Percentiles rank a stretch among this genome's conserved stretches.
Evolutionary conservation across 2,113 vertebrate species (phyloP).

Genomic region (Pedionomus torquatus): DNA sequence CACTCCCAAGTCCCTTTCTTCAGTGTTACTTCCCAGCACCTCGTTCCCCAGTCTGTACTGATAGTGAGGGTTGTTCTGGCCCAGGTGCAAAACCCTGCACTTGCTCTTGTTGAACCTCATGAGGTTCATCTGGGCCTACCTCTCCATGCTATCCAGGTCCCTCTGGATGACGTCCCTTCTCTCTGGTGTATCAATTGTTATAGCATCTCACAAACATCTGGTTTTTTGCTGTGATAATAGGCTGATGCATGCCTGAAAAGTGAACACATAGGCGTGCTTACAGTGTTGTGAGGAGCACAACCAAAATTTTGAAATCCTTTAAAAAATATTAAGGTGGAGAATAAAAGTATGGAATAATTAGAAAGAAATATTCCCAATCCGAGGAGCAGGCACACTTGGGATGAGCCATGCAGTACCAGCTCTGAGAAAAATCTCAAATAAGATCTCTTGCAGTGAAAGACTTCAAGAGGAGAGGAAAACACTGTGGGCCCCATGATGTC

Average conservation of each 20-base stretch:
- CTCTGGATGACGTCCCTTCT: no score
- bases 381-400: not conserved
- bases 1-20: no score
- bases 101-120: no score
- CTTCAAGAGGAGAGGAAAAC: not conserved
- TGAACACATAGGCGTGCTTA: not conserved
- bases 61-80: no score
- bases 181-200: no score
- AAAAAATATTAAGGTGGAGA: not conserved
- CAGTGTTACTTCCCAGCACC: no score
- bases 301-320: not conserved
- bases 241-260: not conserved
- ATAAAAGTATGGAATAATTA: not conserved
- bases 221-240: not conserved
- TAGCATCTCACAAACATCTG: not conserved
- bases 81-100: no score
- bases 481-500: not conserved
- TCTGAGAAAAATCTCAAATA: not conserved
- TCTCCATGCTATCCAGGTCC: no score
- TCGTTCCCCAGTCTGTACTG: no score
- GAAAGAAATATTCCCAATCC: not conserved
- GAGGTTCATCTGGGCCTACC: no score
- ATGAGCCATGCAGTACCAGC: not conserved
- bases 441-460: not conserved
- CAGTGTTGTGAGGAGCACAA: not conserved